Evolutionary conservation across 35 echinoderm and acorn worm species (phyloP).

Genomic region (Apostichopus parvimensis): DNA sequence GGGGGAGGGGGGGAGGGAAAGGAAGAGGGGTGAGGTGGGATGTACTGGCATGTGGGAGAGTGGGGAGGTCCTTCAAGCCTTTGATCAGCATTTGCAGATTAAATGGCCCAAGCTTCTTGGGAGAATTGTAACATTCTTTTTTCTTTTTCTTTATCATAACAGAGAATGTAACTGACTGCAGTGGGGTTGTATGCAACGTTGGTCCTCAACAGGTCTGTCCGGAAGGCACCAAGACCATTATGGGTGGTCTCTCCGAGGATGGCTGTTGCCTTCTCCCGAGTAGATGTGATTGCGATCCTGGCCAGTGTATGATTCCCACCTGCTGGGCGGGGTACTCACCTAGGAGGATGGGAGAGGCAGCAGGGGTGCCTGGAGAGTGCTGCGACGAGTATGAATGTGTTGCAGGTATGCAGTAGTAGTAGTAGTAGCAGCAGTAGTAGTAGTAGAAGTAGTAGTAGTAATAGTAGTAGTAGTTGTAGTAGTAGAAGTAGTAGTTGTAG

Average conservation of each 20-base stretch:
- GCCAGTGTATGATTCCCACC: constrained; percentile 58
- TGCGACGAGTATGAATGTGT: constrained; percentile 92
- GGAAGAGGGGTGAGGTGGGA: too few species aligned
- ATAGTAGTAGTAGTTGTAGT: too few species aligned
- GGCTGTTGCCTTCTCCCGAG: constrained; percentile 85
- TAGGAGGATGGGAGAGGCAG: constrained; percentile 59
- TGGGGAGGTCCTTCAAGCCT: too few species aligned
- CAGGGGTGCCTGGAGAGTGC: constrained; percentile 67
- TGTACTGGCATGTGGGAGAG: too few species aligned
- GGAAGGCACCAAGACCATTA: constrained; percentile 66
- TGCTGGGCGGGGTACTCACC: constrained; percentile 76
- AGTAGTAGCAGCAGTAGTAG: too few species aligned
- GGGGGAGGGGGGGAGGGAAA: too few species aligned
- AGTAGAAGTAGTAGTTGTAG: too few species aligned
- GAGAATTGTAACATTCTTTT: too few species aligned
- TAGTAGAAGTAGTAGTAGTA: too few species aligned
- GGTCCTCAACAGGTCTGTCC: constrained; percentile 68
- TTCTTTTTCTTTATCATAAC: neutral
- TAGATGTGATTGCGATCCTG: constrained; percentile 83
- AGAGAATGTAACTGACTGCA: constrained; percentile 69
- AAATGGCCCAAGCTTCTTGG: too few species aligned
- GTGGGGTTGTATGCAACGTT: constrained; percentile 73
- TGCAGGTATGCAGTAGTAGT: constrained; percentile 38
- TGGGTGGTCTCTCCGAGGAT: constrained; percentile 85
- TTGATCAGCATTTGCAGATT: too few species aligned